phyloP scores from a whole-genome alignment of 2,888 invertebrate species.

The Colostygia pectinataria region DNA sequence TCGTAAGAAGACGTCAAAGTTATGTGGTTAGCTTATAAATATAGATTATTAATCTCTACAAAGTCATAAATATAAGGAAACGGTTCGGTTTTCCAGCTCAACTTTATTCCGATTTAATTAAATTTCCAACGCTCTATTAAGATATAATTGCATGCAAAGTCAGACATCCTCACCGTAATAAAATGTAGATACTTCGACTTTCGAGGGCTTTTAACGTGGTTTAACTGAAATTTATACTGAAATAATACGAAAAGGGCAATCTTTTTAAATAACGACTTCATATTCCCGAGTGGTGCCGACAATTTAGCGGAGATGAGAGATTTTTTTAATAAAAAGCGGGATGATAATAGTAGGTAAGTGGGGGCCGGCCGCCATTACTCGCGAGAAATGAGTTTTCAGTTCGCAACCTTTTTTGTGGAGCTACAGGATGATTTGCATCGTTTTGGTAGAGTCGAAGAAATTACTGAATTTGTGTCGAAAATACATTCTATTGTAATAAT shows the following conservation, averaged over 20 bases:
- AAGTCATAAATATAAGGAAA: neutral
- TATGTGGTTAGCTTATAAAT: too few relatives aligned
- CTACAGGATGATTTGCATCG: conserved; percentile 43
- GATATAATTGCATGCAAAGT: conserved; percentile 54
- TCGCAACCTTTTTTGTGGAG: conserved; percentile 56
- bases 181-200: conserved; percentile 58
- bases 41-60: too few relatives aligned
- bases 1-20: too few relatives aligned
- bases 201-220: conserved; percentile 57
- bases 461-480: too few relatives aligned
- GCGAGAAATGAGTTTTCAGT: conserved; percentile 79
- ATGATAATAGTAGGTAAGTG: conserved; percentile 52
- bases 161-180: conserved; percentile 56
- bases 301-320: conserved; percentile 80
- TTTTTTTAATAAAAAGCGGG: conserved; percentile 76
- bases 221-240: conserved; percentile 78
- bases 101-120: conserved; percentile 43
- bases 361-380: conserved; percentile 65
- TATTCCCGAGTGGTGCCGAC: conserved; percentile 75
- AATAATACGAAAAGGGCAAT: conserved; percentile 77
- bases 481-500: too few relatives aligned
- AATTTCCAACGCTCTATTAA: conserved; percentile 40
- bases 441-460: too few relatives aligned
- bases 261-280: conserved; percentile 82
- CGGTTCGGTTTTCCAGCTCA: conserved; percentile 21